Evolutionary conservation across 2,113 vertebrate genomes (phyloP).

Genomic region (Haplotaxodon microlepis): DNA sequence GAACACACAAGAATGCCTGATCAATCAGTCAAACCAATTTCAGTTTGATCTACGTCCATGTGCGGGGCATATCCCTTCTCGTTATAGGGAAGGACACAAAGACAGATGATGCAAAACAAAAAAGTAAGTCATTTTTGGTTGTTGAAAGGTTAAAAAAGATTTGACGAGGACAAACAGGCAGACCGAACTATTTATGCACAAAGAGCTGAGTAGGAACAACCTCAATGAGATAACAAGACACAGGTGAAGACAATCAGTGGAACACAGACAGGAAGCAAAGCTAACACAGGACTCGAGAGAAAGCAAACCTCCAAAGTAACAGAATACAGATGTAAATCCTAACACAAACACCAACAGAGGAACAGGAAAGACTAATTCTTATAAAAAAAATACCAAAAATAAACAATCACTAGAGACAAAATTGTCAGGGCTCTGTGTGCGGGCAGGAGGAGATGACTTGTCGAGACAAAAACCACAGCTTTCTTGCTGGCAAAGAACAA

Average conservation of each 20-base stretch:
- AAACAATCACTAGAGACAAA: neutral
- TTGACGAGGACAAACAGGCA: neutral
- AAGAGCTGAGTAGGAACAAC: neutral
- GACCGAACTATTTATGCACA: neutral
- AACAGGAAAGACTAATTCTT: neutral
- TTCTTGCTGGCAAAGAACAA: neutral
- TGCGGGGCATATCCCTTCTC: neutral
- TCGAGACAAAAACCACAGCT: neutral
- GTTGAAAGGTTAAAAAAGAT: neutral
- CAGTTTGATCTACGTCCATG: neutral
- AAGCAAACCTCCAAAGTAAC: neutral
- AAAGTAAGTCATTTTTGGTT: neutral
- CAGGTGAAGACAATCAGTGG: neutral
- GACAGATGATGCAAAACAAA: neutral
- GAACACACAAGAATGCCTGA: neutral
- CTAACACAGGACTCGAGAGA: neutral
- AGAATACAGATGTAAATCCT: neutral
- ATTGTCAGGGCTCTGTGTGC: neutral
- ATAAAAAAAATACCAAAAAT: neutral
- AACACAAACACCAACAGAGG: neutral
- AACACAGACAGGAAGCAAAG: neutral
- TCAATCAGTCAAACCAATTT: neutral
- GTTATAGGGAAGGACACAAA: neutral
- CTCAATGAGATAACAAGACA: neutral
- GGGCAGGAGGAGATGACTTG: neutral